Base-by-base conservation (phyloP, 2,888 invertebrate species). In the Pardosa pseudoannulata region DNA sequence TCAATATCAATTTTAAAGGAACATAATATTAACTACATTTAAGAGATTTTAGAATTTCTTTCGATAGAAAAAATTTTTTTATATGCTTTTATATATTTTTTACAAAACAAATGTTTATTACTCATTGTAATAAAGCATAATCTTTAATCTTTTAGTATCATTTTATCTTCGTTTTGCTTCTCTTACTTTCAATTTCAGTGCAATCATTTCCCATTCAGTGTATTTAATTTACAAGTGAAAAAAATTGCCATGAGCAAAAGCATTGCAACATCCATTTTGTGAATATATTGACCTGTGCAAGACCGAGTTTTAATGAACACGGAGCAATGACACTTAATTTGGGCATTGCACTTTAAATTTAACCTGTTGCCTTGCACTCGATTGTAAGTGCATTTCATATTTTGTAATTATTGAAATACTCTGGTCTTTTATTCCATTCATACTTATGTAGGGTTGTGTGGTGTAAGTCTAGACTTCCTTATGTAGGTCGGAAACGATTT, bases 321-420 rank as follows among this genome's bases (percentile, higher is more conserved):
- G 11, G 56, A 3, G 56, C 56, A 56, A 56, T 56, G 56, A 56
- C 56, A 23, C 16, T 56, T 56, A 23, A 56, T 16, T 56, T 56
- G 56, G 56, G 19, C 56, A 23, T 56, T 56, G 56, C 56, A 3
- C 56, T 56, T 46, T 56, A 16, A 56, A 5, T 56, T 23, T 19
- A 56, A 56, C 23, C 56, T 2, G 5, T 56, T 23, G 56, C 56
- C 56, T 56, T 56, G 56, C 56, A 56, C 56, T 56, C 56, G 23
- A 56, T 56, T 56, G 9, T 1, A 56, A 56, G 23, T 56, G 19
- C 5, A 2, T 56, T 56, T 23, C 56, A 56, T 11, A 56, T 56
- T 56, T 56, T 56, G 56, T 56, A 56, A 56, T 56, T 23, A 19
- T 6, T 23, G 19, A 11, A 46, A 46, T 16, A 46, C 16, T 46